These are phyloP conservation scores for Prionace glauca DNA, from an alignment of 2,797 vertebrate species.

Conservation along the genomic window DNA sequence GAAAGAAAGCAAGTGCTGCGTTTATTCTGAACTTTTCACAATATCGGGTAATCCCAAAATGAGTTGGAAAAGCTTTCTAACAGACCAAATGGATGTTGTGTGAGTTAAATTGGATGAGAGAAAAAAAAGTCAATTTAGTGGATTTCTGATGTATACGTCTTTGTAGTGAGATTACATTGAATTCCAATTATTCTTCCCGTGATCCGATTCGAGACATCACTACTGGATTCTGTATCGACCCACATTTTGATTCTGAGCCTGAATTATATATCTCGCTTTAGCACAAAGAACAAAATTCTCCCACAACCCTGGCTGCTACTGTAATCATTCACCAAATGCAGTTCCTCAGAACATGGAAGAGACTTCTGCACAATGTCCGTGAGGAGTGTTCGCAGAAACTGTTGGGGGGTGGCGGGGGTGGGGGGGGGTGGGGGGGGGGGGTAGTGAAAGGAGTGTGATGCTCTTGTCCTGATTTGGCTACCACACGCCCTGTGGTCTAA, in stretches of 20 bases:
- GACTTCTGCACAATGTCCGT: too few relatives aligned
- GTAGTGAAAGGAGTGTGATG: too few relatives aligned
- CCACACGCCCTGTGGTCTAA: not conserved
- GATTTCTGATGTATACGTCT: not conserved
- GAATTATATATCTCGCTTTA: not conserved
- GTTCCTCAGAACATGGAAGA: not conserved
- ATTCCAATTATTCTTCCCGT: not conserved
- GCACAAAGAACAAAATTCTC: not conserved
- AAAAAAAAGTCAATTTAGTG: not conserved
- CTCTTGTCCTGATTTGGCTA: not conserved
- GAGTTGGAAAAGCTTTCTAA: not conserved
- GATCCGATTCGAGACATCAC: not conserved
- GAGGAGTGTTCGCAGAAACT: not conserved
- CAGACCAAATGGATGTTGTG: not conserved
- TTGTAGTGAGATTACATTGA: not conserved
- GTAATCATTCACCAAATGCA: not conserved
- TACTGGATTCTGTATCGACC: not conserved
- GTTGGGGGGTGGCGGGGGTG: not conserved
- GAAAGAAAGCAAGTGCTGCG: not conserved
- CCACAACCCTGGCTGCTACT: too few relatives aligned
- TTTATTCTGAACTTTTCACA: not conserved
- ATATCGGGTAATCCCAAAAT: not conserved
- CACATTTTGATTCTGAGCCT: not conserved
- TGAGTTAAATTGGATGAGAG: not conserved
- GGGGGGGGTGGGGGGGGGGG: not conserved